Evolutionary conservation across 1,140 invertebrate species (phyloP), one percentile per base, ranked within the genome.

Genomic region (Drosophila teissieri): DNA sequence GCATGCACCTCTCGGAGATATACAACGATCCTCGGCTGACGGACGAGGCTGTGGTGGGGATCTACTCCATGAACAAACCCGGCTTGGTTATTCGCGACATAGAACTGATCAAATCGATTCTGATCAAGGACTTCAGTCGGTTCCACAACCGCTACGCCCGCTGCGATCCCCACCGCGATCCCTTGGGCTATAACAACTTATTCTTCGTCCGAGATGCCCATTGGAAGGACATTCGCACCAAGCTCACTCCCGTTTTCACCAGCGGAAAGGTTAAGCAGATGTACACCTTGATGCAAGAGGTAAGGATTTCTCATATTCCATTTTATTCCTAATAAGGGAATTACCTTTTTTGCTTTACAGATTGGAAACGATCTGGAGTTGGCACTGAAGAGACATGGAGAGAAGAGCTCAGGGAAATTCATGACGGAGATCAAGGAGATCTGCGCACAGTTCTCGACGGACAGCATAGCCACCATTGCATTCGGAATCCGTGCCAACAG

Each of bases 401-500:
- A 58, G 12, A 44, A 54, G 15, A 57, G 27, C 37, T 44, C 49
- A 0, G 44, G 17, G 0, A 48, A 17, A 3, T 86, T 60, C 8
- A 51, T 73, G 0, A 53, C 72, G 1, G 90, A 92, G 15, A 73
- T 93, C 4, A 94, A 93, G 78, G 93, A 94, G 34, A 27, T 94
- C 31, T 92, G 93, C 56, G 86, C 93, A 0, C 93, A 93, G 63
- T 95, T 93, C 63, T 93, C 93, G 6, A 94, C 94, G 10, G 94
- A 95, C 81, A 93, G 94, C 5, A 95, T 95, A 39, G 94, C 94
- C 4, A 94, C 92, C 4, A 93, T 93, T 58, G 94, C 93, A 4
- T 95, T 94, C 76, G 95, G 94, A n/a, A 91, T 95, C 61, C 92
- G 94, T 46, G 93, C 94, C 3, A 93, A 94, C 40, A 93, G 93